phyloP scores from a whole-genome alignment of 2,113 vertebrate species.

The Hemibagrus wyckioides region DNA sequence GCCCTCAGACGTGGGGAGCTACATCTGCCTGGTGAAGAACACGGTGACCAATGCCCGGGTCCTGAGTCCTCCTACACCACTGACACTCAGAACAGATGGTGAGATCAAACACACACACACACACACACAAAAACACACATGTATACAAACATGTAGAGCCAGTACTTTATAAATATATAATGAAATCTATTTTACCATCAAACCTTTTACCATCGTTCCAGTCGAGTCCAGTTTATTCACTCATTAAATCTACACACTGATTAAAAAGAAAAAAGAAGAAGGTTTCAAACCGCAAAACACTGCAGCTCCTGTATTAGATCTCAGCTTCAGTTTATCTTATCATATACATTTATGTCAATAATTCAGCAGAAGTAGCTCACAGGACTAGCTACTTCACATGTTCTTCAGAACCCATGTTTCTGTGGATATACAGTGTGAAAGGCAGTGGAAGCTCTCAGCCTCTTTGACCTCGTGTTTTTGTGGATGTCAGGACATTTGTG shows the following conservation, averaged over 20 bases:
- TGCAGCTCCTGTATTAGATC: not conserved
- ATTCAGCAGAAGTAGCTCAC: not conserved
- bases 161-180: not conserved
- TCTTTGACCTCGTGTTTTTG: not conserved
- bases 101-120: slow-evolving; percentile 54
- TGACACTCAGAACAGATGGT: slow-evolving; percentile 92
- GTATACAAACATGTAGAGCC: not conserved
- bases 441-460: not conserved
- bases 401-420: not conserved
- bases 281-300: not conserved
- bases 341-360: not conserved
- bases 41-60: slow-evolving; percentile 88
- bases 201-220: not conserved
- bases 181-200: no score
- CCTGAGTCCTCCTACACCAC: slow-evolving; percentile 91
- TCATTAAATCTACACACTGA: not conserved
- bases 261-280: not conserved
- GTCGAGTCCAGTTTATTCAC: not conserved
- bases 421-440: not conserved
- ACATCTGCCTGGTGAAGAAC: slow-evolving; percentile 96
- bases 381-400: not conserved
- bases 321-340: not conserved
- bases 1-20: slow-evolving; percentile 92
- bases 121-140: slow-evolving; percentile 11
- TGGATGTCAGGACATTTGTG: not conserved